Evolutionary conservation across 2,113 vertebrate genomes (phyloP), one percentile per base, ranked within the genome.

Genomic region (Indicator maculatus): DNA sequence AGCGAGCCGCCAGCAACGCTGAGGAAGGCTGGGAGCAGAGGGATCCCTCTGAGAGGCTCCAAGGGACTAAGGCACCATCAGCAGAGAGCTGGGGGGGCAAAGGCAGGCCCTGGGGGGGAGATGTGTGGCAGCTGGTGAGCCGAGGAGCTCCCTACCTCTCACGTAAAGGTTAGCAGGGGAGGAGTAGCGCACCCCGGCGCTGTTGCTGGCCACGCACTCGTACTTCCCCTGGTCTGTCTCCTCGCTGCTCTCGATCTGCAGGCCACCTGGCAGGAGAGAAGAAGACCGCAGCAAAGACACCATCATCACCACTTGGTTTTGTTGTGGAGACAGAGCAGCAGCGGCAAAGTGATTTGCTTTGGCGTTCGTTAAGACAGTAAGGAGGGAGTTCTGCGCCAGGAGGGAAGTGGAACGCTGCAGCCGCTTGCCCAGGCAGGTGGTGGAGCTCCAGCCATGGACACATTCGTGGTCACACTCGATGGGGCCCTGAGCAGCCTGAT

Each of bases 171-270:
- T 99, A 97, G 99, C 99, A 1, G 99, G 99, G 64, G 99, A 98
- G 30, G 99, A 99, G 97, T 99, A 99, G 95, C 99, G 99, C 95
- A 99, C 99, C 45, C 99, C 99, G 27, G 99, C 99, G 91, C 98
- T 98, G 96, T 99, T 99, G 98, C 98, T 99, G 92, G 99, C 99
- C 96, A 99, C 99, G 14, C 99, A 99, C 94, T 99, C 99, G 36
- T 99, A 99, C 96, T 99, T 99, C 97, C 99, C 99, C 98, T 99
- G 99, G 98, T 99, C 99, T 0, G 99, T 99, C 98, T 99, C 99
- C 95, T 99, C 99, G 16, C 99, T 99, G 98, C 99, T 99, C 94
- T 99, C 99, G 4, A 99, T 99, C 98, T 99, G 99, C 96, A 99
- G 98, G 95, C 99, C 99, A 96, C 99, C 99, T 99, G 98, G 2